Conservation (phyloP, 2,797 vertebrate species). For the Chlorospingus semifuscus region DNA sequence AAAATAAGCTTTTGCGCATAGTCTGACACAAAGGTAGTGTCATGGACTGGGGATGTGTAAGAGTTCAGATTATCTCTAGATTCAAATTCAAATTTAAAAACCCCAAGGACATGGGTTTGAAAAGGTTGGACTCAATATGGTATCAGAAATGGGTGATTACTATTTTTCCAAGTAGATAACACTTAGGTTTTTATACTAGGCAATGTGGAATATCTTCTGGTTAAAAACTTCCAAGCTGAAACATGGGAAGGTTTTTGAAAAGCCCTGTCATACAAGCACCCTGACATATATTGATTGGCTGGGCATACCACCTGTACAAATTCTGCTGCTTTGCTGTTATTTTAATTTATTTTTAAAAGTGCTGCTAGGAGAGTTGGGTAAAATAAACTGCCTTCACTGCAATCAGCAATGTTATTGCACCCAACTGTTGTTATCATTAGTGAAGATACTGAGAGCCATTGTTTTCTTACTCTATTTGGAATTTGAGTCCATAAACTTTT, state of each 20-base stretch:
- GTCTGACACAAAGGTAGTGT: not conserved
- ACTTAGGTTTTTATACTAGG: not conserved
- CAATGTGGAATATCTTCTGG: not conserved
- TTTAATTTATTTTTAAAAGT: not conserved
- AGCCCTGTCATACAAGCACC: not conserved
- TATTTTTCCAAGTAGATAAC: not conserved
- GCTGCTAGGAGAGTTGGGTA: not conserved
- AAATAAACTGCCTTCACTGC: not conserved
- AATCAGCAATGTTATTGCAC: not conserved
- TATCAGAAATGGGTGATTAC: not conserved
- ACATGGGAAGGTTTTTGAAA: not conserved
- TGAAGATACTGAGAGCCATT: constrained; percentile 1
- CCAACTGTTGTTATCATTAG: not conserved
- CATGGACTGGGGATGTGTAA: not conserved
- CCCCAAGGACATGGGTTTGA: not conserved
- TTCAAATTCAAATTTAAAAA: not conserved
- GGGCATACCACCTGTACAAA: not conserved
- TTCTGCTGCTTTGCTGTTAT: not conserved
- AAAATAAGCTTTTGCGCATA: not conserved
- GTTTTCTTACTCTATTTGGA: constrained; percentile 2
- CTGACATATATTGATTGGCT: not conserved
- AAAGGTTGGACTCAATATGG: not conserved
- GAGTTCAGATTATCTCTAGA: not conserved
- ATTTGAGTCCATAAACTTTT: constrained; percentile 50
- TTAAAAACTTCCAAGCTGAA: not conserved